A percentile compares a stretch with the other conserved stretches of the same genome.
Conservation (phyloP, 2,797 vertebrate genomes). For the Melanotaenia trifasciata region DNA sequence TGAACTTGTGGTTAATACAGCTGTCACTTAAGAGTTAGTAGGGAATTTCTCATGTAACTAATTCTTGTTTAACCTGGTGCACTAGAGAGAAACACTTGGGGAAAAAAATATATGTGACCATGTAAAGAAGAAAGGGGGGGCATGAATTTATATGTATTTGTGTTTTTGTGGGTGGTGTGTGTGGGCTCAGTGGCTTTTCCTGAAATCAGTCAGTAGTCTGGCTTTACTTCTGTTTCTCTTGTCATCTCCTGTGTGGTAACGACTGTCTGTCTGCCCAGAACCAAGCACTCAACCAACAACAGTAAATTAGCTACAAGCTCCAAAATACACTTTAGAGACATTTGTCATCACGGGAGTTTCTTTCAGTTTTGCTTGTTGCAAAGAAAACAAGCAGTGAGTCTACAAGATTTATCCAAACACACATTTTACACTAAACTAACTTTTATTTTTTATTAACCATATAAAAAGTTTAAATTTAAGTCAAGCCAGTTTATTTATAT, state of each 20-base stretch:
- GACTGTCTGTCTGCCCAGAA: constrained; percentile 47
- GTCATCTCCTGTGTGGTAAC: constrained; percentile 63
- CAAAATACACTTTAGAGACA: constrained; percentile 21
- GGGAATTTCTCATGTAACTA: constrained; percentile 67
- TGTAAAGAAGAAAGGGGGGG: constrained; percentile 29
- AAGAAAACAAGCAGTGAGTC: neutral
- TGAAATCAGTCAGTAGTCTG: constrained; percentile 68
- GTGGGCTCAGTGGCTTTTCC: constrained; percentile 60
- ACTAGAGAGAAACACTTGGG: constrained; percentile 43
- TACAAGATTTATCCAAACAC: neutral
- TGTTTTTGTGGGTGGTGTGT: constrained; percentile 49
- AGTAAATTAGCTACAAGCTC: constrained; percentile 17
- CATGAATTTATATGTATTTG: constrained; percentile 26
- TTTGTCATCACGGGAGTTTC: constrained; percentile 10
- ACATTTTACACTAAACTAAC: constrained; percentile 2
- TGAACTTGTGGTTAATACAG: constrained; percentile 41
- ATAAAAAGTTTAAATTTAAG: neutral
- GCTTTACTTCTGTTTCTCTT: constrained; percentile 64
- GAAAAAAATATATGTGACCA: constrained; percentile 25
- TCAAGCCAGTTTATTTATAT: neutral
- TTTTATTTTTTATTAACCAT: neutral
- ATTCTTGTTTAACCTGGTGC: constrained; percentile 58
- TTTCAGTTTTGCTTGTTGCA: neutral
- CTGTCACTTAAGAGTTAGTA: constrained; percentile 43
- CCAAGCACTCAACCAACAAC: constrained; percentile 7